Evolutionary conservation across 2,797 vertebrate species (phyloP).

Genomic region (Acanthornis magna): DNA sequence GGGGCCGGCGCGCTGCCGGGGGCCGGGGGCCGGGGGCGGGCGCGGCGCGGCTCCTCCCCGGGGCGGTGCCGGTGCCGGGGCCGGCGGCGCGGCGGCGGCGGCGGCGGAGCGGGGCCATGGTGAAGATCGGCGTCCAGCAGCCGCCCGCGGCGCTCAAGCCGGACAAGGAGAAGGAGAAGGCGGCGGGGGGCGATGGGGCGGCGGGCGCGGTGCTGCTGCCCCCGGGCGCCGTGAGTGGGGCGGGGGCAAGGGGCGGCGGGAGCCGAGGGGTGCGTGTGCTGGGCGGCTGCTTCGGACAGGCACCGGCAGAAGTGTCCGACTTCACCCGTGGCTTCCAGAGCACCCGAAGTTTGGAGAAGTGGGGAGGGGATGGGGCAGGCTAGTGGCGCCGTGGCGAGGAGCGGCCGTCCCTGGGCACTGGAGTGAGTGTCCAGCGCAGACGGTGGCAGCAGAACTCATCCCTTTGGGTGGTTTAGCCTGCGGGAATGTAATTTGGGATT

Average conservation of each 20-base stretch:
- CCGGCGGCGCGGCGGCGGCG: not conserved
- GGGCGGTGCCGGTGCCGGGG: not conserved
- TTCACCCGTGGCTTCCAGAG: accelerated
- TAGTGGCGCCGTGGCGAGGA: accelerated
- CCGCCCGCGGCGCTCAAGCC: not conserved
- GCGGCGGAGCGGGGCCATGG: not conserved
- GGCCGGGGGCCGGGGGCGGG: not conserved
- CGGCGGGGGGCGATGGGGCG: not conserved
- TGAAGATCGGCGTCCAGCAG: not conserved
- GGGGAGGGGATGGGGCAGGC: not conserved
- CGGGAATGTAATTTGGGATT: not conserved
- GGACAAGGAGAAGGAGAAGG: not conserved
- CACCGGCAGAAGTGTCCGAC: accelerated
- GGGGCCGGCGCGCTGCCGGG: too few relatives aligned
- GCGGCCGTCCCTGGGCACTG: not conserved
- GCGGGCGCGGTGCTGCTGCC: not conserved
- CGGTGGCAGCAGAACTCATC: not conserved
- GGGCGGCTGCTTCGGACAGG: not conserved
- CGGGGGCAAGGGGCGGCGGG: not conserved
- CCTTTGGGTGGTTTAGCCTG: not conserved
- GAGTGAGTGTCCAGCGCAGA: accelerated
- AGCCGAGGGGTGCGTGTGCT: not conserved
- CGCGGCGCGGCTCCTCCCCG: not conserved
- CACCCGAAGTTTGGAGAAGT: not conserved
- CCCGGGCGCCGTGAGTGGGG: slow-evolving; percentile 19